These are phyloP conservation scores for Ephialtes manifestator DNA, from an alignment of 2,888 invertebrate genomes.

Conservation along the genomic window DNA sequence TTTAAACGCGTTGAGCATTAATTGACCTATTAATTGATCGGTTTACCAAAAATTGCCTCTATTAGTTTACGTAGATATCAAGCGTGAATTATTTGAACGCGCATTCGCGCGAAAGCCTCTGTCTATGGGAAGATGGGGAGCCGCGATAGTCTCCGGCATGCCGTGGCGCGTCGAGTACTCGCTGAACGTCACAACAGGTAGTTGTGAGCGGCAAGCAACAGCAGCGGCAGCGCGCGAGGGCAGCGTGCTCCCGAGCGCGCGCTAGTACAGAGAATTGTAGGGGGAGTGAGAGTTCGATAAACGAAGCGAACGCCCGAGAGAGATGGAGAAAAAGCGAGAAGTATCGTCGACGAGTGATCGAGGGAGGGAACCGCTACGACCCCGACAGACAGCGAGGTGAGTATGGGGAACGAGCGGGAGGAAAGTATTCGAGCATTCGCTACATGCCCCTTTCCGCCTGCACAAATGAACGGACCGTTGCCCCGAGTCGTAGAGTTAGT, in stretches of 20 bases:
- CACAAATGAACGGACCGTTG: slow-evolving; percentile 21
- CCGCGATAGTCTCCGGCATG: slow-evolving; percentile 61
- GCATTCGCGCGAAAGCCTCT: slow-evolving; percentile 38
- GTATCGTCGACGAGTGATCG: slow-evolving; percentile 60
- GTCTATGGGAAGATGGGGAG: background rate
- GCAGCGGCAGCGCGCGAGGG: slow-evolving; percentile 48
- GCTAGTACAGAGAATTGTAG: slow-evolving; percentile 66
- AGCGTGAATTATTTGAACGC: slow-evolving; percentile 27
- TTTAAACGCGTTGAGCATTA: slow-evolving; percentile 44
- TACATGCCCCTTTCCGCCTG: slow-evolving; percentile 34
- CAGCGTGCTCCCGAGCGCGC: slow-evolving; percentile 78
- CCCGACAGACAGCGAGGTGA: slow-evolving; percentile 55
- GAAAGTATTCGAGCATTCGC: slow-evolving; percentile 35
- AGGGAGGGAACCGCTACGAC: slow-evolving; percentile 66
- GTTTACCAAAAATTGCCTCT: slow-evolving; percentile 1
- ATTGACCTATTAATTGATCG: background rate
- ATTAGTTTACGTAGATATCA: background rate
- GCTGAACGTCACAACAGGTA: slow-evolving; percentile 84
- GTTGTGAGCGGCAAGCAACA: slow-evolving; percentile 77
- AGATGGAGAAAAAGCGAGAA: slow-evolving; percentile 52
- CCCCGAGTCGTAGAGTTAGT: slow-evolving; percentile 7
- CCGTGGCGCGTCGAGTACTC: slow-evolving; percentile 72
- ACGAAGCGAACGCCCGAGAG: slow-evolving; percentile 61
- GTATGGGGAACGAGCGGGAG: slow-evolving; percentile 50
- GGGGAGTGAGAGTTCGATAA: slow-evolving; percentile 64